Evolutionary conservation across 2,888 invertebrate genomes (phyloP), one percentile per base, ranked within the genome.

Genomic region (Ganaspis brasiliensis): DNA sequence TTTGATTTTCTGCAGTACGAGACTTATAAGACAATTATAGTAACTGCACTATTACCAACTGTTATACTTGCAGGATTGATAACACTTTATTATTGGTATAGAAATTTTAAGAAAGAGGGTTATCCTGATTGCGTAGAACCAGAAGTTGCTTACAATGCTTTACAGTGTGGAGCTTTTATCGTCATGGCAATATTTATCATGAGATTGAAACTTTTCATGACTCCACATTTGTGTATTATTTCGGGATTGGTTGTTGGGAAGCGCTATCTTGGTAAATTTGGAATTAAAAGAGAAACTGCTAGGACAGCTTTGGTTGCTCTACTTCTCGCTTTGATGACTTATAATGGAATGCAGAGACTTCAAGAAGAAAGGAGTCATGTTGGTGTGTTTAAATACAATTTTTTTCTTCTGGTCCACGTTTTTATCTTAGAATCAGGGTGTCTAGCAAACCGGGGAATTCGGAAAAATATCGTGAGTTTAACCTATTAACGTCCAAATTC

Each of bases 131-230:
- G 91, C 79, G 85, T 94, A 55, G 94, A 95, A 57, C 92, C 94
- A 16, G 93, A 93, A 0, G 88, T 94, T 40, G 93, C 95, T 74
- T 97, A 96, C 89, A 95, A 95, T 88, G 90, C 95, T 35, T 92
- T 95, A 10, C 97, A 97, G 88, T 92, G 95, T 91, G 91, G 93
- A 45, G 95, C 95, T 49, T 97, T 95, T 89, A 93, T 94, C 1
- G 87, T 94, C 0, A 95, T 97, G 95, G 96, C 97, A n/a, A 88
- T 92, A 1, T 89, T 96, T 12, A 94, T 97, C 8, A 96, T 97
- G 96, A 92, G 97, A 85, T 89, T 97, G 63, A 97, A 97, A 87
- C 89, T 97, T 72, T 94, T 97, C 84, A 94, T 96, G 90, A 95
- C 95, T 0, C 96, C 96, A 0, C 96, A 96, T 84, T 91, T 97